phyloP scores from a whole-genome alignment of 2,888 invertebrate species.

The Megalurothrips usitatus region DNA sequence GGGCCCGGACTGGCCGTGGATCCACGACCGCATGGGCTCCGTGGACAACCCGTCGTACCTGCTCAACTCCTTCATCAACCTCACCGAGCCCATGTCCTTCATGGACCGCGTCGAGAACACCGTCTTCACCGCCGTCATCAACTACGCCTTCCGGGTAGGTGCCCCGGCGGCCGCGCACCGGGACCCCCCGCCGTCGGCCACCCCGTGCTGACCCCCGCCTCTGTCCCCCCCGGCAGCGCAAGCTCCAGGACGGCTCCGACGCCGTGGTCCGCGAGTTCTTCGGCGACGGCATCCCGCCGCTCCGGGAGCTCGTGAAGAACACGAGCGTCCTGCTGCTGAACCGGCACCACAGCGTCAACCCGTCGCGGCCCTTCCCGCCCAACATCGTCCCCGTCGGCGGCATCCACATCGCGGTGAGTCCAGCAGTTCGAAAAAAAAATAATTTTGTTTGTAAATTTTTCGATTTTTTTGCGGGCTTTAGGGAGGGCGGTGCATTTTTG shows the following conservation, averaged over 20 bases:
- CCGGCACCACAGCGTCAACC: slow-evolving; percentile 44
- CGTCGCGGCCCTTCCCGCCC: background rate
- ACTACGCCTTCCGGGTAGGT: background rate
- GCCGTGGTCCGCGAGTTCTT: slow-evolving; percentile 34
- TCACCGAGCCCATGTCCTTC: slow-evolving; percentile 40
- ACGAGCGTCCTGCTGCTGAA: slow-evolving; percentile 51
- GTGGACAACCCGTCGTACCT: slow-evolving; percentile 40
- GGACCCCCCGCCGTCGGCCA: too few species aligned
- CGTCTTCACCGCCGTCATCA: background rate
- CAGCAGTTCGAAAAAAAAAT: too few species aligned
- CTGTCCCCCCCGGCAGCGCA: too few species aligned
- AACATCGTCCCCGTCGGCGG: slow-evolving; percentile 40
- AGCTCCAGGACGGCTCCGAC: background rate
- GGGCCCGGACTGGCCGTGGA: slow-evolving; percentile 36
- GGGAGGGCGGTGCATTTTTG: too few species aligned
- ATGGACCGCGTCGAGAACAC: slow-evolving; percentile 40
- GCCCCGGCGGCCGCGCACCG: too few species aligned
- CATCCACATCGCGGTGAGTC: slow-evolving; percentile 47
- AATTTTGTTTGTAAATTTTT: too few species aligned
- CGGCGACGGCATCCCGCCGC: slow-evolving; percentile 40
- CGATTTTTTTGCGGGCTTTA: too few species aligned
- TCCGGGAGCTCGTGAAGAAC: slow-evolving; percentile 48
- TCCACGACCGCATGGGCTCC: slow-evolving; percentile 35
- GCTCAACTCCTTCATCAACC: slow-evolving; percentile 38
- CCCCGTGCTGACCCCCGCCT: too few species aligned